These are phyloP conservation scores for Hemithea aestivaria DNA, from an alignment of 2,888 invertebrate genomes.

Conservation along the genomic window DNA sequence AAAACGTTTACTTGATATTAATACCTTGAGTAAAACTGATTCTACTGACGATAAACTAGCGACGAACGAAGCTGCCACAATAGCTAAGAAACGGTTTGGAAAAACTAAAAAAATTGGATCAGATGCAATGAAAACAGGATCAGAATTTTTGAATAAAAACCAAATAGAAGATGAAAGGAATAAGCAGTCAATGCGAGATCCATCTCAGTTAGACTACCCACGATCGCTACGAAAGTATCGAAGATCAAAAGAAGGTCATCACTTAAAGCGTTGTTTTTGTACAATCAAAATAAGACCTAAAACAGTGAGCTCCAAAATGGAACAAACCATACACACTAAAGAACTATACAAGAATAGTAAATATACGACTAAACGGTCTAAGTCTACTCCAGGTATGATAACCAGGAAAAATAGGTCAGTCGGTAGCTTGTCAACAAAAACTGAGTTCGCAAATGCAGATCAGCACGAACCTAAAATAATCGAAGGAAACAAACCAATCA, in stretches of 20 bases:
- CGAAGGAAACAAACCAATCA: slow-evolving; percentile 6
- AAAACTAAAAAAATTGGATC: background rate
- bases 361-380: slow-evolving; percentile 4
- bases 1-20: too few species aligned
- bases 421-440: too few species aligned
- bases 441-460: background rate
- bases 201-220: too few species aligned
- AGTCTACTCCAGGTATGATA: slow-evolving; percentile 12
- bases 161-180: too few species aligned
- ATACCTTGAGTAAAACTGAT: too few species aligned
- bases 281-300: slow-evolving; percentile 32
- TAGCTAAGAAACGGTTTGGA: background rate
- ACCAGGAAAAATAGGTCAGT: slow-evolving; percentile 1
- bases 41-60: too few species aligned
- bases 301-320: slow-evolving; percentile 18
- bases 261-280: slow-evolving; percentile 35
- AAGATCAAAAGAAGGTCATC: slow-evolving; percentile 11
- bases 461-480: slow-evolving; percentile 2
- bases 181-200: too few species aligned
- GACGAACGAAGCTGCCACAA: too few species aligned
- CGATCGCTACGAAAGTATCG: too few species aligned
- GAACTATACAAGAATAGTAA: too few species aligned
- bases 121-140: too few species aligned
- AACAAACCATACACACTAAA: slow-evolving; percentile 11
- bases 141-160: too few species aligned